Evolutionary conservation across 1,140 invertebrate genomes (phyloP), one percentile per base, ranked within the genome.

Genomic region (Eufriesea mexicana): DNA sequence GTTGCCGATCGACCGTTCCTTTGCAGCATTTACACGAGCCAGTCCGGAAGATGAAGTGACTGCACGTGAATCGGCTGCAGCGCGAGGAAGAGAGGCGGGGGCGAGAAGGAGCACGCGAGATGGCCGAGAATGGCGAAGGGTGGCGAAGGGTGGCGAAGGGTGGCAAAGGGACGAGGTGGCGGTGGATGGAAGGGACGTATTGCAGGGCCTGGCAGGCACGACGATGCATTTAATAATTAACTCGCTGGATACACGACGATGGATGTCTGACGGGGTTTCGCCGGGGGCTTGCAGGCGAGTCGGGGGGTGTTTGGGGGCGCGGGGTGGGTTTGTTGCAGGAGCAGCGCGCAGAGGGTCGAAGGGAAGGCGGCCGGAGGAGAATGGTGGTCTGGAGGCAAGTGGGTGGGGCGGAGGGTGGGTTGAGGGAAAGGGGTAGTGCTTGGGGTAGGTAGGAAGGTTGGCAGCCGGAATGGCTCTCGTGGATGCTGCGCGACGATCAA

Each of bases 401-500:
- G 67, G 79, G 73, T 61, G 84, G 84, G 70, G 61, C 55, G 77
- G 76, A 45, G 76, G 76, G 25, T 51, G 72, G 83, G 66, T 72
- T 62, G 84, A 84, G 83, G 79, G 82, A 89, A 73, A 88, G 80
- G 81, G 86, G 84, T 88, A 83, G 66, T 86, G 86, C 84, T 92
- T 92, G 92, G 91, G 90, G 90, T 92, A 92, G 92, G 90, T 91
- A 90, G 91, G 89, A 92, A 90, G 90, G 91, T 88, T 91, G 89
- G 89, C 88, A 91, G 90, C 89, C 89, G 89, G 90, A 92, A 92
- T 93, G 91, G 91, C 88, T 92, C 86, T 92, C 89, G 90, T 88
- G 91, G 91, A 93, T 92, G 89, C 91, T 92, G 91, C 84, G 88
- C 90, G 89, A 88, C 92, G 92, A 92, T 93, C 92, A 93, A 93